These are phyloP conservation scores for Sebastes hubbsi DNA, from an alignment of 2,797 vertebrate species.

Conservation along the genomic window DNA sequence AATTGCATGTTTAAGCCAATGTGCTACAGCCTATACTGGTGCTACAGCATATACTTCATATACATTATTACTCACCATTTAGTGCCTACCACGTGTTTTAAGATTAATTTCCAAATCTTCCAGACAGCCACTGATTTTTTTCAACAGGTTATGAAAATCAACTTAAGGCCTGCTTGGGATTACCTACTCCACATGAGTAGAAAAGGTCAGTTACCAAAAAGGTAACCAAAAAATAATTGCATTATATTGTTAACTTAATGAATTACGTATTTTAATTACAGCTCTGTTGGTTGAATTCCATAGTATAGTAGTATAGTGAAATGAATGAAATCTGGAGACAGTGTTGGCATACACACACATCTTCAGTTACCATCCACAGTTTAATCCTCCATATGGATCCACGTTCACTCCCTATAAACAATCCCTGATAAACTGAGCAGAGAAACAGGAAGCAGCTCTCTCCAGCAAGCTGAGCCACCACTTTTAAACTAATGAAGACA, in stretches of 20 bases:
- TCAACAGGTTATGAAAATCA: background rate
- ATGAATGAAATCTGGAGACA: background rate
- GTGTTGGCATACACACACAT: background rate
- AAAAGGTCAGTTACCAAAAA: background rate
- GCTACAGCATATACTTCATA: background rate
- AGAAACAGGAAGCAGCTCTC: background rate
- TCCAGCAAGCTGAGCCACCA: background rate
- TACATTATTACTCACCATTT: background rate
- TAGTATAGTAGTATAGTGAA: background rate
- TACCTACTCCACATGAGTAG: background rate
- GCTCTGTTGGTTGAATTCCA: background rate
- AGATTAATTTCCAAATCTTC: background rate
- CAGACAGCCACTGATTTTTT: background rate
- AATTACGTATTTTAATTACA: background rate
- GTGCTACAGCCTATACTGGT: no score
- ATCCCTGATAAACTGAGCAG: background rate
- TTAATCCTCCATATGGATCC: background rate
- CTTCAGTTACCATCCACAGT: background rate
- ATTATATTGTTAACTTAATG: background rate
- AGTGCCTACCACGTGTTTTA: background rate
- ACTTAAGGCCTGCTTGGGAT: background rate
- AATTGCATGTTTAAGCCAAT: background rate
- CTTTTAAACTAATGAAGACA: background rate
- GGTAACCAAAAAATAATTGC: background rate
- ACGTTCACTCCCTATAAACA: background rate